phyloP scores from a whole-genome alignment of 2,797 vertebrate species.

The Gadopsis marmoratus region DNA sequence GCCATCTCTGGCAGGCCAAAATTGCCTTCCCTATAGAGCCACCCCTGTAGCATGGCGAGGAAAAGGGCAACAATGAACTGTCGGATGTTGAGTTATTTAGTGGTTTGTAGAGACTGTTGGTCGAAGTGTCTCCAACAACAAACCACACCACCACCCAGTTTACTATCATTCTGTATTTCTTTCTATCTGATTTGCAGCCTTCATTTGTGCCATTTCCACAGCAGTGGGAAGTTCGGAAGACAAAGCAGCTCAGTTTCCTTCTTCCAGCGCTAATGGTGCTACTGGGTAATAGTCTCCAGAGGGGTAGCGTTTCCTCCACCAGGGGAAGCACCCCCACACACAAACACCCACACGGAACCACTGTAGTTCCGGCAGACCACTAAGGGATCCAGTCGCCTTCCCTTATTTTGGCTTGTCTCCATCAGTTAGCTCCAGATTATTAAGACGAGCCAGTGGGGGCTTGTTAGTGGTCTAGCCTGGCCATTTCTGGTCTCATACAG shows the following conservation, averaged over 20 bases:
- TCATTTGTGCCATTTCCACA: conserved; percentile 47
- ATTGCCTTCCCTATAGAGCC: background rate
- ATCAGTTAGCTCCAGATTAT: conserved; percentile 84
- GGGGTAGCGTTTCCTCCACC: conserved; percentile 72
- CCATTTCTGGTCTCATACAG: conserved; percentile 47
- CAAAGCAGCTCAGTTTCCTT: conserved; percentile 56
- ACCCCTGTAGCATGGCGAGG: background rate
- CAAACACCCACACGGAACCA: conserved; percentile 36
- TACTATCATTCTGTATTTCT: conserved; percentile 16
- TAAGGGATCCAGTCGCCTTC: conserved; percentile 77
- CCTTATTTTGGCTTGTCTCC: conserved; percentile 81
- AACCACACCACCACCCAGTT: conserved; percentile 11
- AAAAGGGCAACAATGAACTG: background rate
- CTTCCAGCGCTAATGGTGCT: conserved; percentile 66
- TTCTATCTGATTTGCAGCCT: conserved; percentile 35
- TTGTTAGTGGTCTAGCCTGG: conserved; percentile 71
- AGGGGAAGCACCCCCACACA: conserved; percentile 48
- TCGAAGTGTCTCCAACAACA: conserved; percentile 18
- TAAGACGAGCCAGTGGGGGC: conserved; percentile 71
- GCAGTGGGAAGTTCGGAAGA: conserved; percentile 62
- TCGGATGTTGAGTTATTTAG: background rate
- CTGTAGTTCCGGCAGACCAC: conserved; percentile 67
- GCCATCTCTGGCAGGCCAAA: background rate
- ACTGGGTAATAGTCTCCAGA: conserved; percentile 74
- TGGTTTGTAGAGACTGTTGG: conserved; percentile 11